These are phyloP conservation scores for Melanotaenia nigrans DNA, from an alignment of 2,797 vertebrate genomes.

Conservation along the genomic window DNA sequence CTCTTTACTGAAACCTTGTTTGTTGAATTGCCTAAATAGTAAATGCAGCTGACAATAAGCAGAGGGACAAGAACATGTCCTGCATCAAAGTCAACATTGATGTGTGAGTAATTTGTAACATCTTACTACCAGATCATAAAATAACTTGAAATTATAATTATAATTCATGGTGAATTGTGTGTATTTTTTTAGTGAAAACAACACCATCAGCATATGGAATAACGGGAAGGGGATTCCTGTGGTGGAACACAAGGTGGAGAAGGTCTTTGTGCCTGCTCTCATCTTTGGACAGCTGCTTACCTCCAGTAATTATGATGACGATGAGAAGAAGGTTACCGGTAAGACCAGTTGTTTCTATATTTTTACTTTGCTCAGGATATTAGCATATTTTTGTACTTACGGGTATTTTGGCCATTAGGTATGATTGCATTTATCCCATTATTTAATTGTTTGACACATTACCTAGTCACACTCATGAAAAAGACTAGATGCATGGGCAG, in stretches of 20 bases:
- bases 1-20: not conserved
- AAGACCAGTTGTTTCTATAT: slow-evolving; percentile 3
- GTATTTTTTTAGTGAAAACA: slow-evolving; percentile 89
- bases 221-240: slow-evolving; percentile 98
- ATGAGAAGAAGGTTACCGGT: slow-evolving; percentile 97
- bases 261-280: slow-evolving; percentile 94
- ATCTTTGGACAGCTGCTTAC: slow-evolving; percentile 98
- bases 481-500: not conserved
- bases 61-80: slow-evolving; percentile 94
- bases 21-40: slow-evolving; percentile 76
- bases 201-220: slow-evolving; percentile 95
- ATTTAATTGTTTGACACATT: not conserved
- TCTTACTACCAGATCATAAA: not conserved
- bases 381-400: not conserved
- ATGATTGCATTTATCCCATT: not conserved
- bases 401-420: not conserved
- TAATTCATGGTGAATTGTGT: not conserved
- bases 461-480: not conserved
- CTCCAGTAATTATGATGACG: slow-evolving; percentile 97
- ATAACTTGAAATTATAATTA: not conserved
- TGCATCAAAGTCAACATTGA: slow-evolving; percentile 95
- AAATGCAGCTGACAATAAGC: slow-evolving; percentile 98
- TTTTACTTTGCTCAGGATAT: not conserved
- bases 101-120: slow-evolving; percentile 84
- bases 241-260: slow-evolving; percentile 98